Evolutionary conservation across 2,888 invertebrate species (phyloP).

Genomic region (Alsophila aescularia): DNA sequence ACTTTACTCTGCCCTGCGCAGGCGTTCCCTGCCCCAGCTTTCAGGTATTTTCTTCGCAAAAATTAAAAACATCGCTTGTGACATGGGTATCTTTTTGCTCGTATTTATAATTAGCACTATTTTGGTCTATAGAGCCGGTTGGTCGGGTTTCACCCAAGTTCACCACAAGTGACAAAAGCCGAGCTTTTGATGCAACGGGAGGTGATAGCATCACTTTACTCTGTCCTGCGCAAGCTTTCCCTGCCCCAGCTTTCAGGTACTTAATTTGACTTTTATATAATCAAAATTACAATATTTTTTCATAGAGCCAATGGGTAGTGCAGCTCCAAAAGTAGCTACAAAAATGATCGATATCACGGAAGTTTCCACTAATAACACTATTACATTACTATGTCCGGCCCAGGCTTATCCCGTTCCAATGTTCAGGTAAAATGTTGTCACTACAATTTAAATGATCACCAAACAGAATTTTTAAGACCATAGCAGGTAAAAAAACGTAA

Average conservation of each 20-base stretch:
- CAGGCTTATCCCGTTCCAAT: slow-evolving; percentile 87
- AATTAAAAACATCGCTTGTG: neutral
- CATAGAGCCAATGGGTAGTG: slow-evolving; percentile 88
- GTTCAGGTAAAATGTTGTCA: slow-evolving; percentile 86
- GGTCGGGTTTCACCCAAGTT: slow-evolving; percentile 88
- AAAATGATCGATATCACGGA: slow-evolving; percentile 80
- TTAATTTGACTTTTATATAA: slow-evolving; percentile 22
- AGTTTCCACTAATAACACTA: slow-evolving; percentile 58
- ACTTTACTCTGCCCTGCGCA: slow-evolving; percentile 89
- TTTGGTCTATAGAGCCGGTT: slow-evolving; percentile 84
- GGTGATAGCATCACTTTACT: slow-evolving; percentile 83
- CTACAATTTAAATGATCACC: too few species aligned
- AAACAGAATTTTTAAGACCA: too few species aligned
- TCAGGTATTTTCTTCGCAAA: slow-evolving; percentile 73
- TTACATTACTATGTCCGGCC: slow-evolving; percentile 86
- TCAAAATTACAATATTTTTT: slow-evolving; percentile 36
- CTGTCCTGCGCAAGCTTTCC: slow-evolving; percentile 91
- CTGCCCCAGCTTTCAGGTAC: slow-evolving; percentile 87
- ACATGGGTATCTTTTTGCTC: neutral
- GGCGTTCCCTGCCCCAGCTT: slow-evolving; percentile 88
- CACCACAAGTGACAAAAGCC: slow-evolving; percentile 86
- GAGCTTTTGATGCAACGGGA: slow-evolving; percentile 84
- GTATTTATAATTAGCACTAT: neutral
- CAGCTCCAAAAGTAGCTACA: slow-evolving; percentile 87
- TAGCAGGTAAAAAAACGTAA: too few species aligned